Evolutionary conservation across 2,797 vertebrate genomes (phyloP), one percentile per base, ranked within the genome.

Genomic region (Falco biarmicus): DNA sequence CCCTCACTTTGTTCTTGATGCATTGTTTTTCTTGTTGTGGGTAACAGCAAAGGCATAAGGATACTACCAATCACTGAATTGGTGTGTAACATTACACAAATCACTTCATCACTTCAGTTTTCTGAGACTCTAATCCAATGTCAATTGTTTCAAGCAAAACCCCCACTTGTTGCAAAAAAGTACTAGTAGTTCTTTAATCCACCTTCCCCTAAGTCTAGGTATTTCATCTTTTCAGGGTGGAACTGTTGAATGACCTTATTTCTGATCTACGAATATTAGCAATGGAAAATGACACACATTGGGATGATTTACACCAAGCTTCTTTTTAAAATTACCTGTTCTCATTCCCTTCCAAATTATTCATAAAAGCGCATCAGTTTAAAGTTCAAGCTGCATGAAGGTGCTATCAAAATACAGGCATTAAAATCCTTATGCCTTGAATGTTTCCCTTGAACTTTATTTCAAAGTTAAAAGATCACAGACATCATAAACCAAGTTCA

Each of bases 41-140:
- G 95, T 90, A 97, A 97, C 95, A 97, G 83, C 71, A 63, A 97
- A 97, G 96, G 95, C 95, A 97, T 97, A 97, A 97, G 97, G 97
- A 97, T 95, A 92, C 37, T 39, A 71, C 20, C 59, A 90, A 50
- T 81, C 64, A 85, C 41, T 51, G 53, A 75, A 78, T 91, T 76
- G 45, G 22, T 21, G 21, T 24, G 20, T 15, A 70, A 31, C 20
- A 28, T 41, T 63, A 56, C 7, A 65, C 19, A 79, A 51, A 79
- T 31, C 9, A 63, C 56, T 57, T 71, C 26, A 86, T 37, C 43
- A 43, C 31, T 48, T 78, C 3, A 0, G 54, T 64, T 80, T 78
- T 75, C 25, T 14, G 64, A 77, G 48, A 37, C 56, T 32, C 60
- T 85, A 50, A 71, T n/a, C 37, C 0, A 24, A n/a, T 21, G 19